A percentile compares a stretch with the other conserved stretches of the same genome.
Evolutionary conservation across 1,140 invertebrate species (phyloP).

Genomic region (Trichonephila inaurata): DNA sequence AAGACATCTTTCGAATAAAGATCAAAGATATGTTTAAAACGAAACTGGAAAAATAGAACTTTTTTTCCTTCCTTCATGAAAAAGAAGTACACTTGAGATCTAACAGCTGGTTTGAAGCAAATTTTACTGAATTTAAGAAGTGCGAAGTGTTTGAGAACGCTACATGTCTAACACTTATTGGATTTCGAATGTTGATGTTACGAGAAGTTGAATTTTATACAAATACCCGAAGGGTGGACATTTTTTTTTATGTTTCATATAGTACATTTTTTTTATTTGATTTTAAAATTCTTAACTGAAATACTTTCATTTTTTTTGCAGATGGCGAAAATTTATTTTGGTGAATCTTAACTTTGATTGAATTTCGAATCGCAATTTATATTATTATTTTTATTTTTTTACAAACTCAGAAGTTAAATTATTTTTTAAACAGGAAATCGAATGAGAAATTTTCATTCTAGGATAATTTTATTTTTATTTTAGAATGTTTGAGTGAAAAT

Average conservation of each 20-base stretch:
- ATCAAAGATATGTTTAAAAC: neutral
- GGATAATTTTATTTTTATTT: no score
- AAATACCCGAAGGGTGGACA: neutral
- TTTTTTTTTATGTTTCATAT: neutral
- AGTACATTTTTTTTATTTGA: neutral
- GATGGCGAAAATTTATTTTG: neutral
- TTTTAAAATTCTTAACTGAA: neutral
- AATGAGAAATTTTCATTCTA: no score
- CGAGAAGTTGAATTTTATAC: neutral
- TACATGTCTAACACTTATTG: neutral
- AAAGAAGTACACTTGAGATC: neutral
- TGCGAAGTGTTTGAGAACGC: neutral
- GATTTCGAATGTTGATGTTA: neutral
- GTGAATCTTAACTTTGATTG: neutral
- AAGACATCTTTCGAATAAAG: neutral
- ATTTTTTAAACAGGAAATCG: no score
- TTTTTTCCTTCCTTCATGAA: neutral
- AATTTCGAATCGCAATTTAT: no score
- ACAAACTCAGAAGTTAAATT: no score
- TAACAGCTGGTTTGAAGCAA: slow-evolving; percentile 17
- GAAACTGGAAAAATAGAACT: neutral
- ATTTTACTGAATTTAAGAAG: neutral
- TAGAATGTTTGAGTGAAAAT: no score
- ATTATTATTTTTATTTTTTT: no score
- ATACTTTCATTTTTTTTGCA: neutral